Evolutionary conservation across 2,888 invertebrate genomes (phyloP).

Genomic region (Periphyllus acericola): DNA sequence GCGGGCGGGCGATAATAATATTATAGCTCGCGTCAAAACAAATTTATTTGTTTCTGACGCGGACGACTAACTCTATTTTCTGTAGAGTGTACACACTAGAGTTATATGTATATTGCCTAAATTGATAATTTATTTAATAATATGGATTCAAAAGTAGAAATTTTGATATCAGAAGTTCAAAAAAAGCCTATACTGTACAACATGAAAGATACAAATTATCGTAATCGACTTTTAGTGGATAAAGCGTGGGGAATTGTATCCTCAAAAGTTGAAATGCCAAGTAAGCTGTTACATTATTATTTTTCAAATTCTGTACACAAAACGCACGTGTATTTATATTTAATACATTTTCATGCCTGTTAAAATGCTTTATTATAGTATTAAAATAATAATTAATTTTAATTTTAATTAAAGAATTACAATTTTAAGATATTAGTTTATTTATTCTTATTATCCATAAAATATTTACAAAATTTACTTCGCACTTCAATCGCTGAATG

Average conservation of each 20-base stretch:
- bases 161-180: conserved; percentile 4
- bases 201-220: conserved; percentile 15
- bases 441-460: conserved; percentile 13
- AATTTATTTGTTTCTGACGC: too few relatives aligned
- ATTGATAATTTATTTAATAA: background rate
- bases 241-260: background rate
- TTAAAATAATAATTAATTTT: too few relatives aligned
- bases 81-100: too few relatives aligned
- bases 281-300: background rate
- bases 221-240: conserved; percentile 17
- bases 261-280: conserved; percentile 22
- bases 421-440: too few relatives aligned
- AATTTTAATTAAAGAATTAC: too few relatives aligned
- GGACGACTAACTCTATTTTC: too few relatives aligned
- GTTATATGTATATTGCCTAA: background rate
- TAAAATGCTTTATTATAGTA: too few relatives aligned
- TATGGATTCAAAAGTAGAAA: conserved; percentile 18
- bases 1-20: too few relatives aligned
- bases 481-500: conserved; percentile 34
- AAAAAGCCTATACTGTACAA: background rate
- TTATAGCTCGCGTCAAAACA: too few relatives aligned
- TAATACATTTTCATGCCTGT: background rate
- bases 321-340: background rate
- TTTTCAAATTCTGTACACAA: background rate
- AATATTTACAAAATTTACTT: conserved; percentile 32